Evolutionary conservation across 2,888 invertebrate genomes (phyloP).

Genomic region (Aleiodes testaceus): DNA sequence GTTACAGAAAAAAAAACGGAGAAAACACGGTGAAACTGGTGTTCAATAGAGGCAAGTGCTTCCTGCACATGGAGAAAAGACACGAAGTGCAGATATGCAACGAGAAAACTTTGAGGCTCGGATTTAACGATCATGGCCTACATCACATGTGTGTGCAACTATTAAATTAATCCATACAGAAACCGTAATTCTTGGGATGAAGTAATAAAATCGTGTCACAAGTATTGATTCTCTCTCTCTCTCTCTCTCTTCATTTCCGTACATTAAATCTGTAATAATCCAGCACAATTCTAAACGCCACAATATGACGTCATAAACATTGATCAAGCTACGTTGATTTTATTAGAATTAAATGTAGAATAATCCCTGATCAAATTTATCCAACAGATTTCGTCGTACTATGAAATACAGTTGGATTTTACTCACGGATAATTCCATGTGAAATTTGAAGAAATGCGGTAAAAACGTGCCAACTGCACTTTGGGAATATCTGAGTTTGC

Average conservation of each 20-base stretch:
- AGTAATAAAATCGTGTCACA: slow-evolving; percentile 11
- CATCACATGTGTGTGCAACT: slow-evolving; percentile 47
- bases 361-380: too few species aligned
- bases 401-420: too few species aligned
- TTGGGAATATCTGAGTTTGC: slow-evolving; percentile 1
- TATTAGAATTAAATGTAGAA: not conserved
- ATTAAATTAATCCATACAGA: slow-evolving; percentile 53
- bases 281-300: not conserved
- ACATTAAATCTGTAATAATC: slow-evolving; percentile 11
- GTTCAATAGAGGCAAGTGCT: not conserved
- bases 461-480: not conserved
- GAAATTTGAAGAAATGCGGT: too few species aligned
- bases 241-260: too few species aligned
- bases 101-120: slow-evolving; percentile 24
- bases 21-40: not conserved
- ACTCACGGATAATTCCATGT: not conserved
- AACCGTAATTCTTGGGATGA: slow-evolving; percentile 46
- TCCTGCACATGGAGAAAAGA: not conserved
- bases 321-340: not conserved
- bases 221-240: slow-evolving; percentile 8
- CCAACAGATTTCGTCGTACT: too few species aligned
- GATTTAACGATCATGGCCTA: slow-evolving; percentile 50
- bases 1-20: slow-evolving; percentile 26
- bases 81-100: slow-evolving; percentile 4
- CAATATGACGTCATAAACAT: slow-evolving; percentile 11